Conservation (phyloP, 2,888 invertebrate genomes). For the Hermaeophaga mercurialis region DNA sequence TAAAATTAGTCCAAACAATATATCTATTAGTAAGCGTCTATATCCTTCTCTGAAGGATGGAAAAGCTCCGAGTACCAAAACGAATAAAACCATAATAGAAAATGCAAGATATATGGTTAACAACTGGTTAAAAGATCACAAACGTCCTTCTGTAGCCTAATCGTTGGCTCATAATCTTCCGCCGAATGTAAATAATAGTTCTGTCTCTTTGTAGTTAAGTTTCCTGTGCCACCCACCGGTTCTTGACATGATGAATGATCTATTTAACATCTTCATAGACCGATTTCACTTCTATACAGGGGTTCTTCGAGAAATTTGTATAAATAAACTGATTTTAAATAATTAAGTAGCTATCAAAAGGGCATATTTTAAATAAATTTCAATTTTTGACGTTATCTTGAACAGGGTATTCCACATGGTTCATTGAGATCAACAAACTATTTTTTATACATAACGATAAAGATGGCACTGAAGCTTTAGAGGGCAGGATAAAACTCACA, state of each 20-base stretch:
- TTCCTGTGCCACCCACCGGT: constrained; percentile 55
- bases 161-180: constrained; percentile 39
- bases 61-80: constrained; percentile 16
- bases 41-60: constrained; percentile 1
- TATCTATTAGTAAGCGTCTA: not conserved
- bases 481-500: too few species aligned
- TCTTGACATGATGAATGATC: constrained; percentile 55
- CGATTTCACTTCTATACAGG: constrained; percentile 25
- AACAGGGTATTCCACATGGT: too few species aligned
- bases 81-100: constrained; percentile 27
- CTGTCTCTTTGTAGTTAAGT: constrained; percentile 46
- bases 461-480: too few species aligned
- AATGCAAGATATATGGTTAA: constrained; percentile 37
- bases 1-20: constrained; percentile 9
- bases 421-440: too few species aligned
- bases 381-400: too few species aligned
- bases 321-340: too few species aligned
- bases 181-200: constrained; percentile 44
- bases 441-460: too few species aligned
- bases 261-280: constrained; percentile 46
- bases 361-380: too few species aligned
- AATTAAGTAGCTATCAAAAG: too few species aligned
- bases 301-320: not conserved
- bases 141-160: constrained; percentile 33
- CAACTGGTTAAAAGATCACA: constrained; percentile 40